Evolutionary conservation across 2,888 invertebrate genomes (phyloP).

Genomic region (Heliconius ismenius): DNA sequence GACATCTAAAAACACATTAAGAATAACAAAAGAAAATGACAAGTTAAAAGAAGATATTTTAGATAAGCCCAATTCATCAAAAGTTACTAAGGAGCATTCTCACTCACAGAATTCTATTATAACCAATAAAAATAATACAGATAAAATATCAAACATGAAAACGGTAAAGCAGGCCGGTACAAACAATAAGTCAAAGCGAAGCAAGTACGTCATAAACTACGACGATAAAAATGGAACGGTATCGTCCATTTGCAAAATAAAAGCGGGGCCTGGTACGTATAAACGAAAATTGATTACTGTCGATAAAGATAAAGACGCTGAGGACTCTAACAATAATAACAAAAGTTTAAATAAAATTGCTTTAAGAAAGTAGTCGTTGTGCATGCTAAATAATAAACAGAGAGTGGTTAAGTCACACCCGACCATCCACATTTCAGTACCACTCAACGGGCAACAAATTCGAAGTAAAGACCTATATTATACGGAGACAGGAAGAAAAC

Average conservation of each 20-base stretch:
- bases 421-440: conserved; percentile 71
- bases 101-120: conserved; percentile 28
- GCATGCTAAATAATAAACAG: conserved; percentile 62
- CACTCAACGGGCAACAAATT: conserved; percentile 66
- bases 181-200: conserved; percentile 54
- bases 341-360: conserved; percentile 65
- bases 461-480: conserved; percentile 55
- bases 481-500: conserved; percentile 64
- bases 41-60: background rate
- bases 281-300: conserved; percentile 59
- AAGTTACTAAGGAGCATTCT: conserved; percentile 25
- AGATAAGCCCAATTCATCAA: conserved; percentile 18
- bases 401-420: conserved; percentile 49
- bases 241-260: conserved; percentile 72
- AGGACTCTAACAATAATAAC: conserved; percentile 58
- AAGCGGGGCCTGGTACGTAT: conserved; percentile 56
- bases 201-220: conserved; percentile 75
- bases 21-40: conserved; percentile 6
- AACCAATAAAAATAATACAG: conserved; percentile 39
- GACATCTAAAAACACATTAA: conserved; percentile 5
- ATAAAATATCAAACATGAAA: conserved; percentile 43
- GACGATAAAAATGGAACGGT: conserved; percentile 77
- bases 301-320: conserved; percentile 58
- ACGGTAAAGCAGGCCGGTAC: conserved; percentile 39
- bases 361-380: conserved; percentile 76